Evolutionary conservation across 2,888 invertebrate species (phyloP).

Genomic region (Aleiodes leptofemur): DNA sequence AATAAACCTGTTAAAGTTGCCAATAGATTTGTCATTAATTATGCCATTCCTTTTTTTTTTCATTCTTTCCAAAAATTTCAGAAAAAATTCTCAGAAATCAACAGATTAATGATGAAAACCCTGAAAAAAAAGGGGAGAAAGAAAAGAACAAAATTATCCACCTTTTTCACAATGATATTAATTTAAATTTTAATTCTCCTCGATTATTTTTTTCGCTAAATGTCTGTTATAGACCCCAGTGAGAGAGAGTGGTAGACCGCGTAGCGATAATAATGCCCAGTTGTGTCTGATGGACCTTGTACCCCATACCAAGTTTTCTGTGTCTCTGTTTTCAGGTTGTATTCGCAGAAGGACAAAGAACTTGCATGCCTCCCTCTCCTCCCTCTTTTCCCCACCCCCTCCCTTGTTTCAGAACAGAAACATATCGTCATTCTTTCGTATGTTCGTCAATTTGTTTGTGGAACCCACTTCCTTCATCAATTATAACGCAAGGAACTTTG

Average conservation of each 20-base stretch:
- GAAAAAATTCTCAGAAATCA: neutral
- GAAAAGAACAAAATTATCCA: neutral
- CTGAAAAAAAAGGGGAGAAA: neutral
- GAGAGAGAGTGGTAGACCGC: constrained; percentile 30
- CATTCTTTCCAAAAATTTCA: no score
- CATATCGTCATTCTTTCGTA: no score
- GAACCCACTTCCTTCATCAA: no score
- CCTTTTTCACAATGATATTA: neutral
- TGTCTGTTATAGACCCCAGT: constrained; percentile 2
- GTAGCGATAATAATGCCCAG: constrained; percentile 36
- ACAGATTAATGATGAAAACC: neutral
- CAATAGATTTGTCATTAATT: no score
- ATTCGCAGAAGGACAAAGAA: constrained; percentile 41
- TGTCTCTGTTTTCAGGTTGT: constrained; percentile 7
- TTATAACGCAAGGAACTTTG: no score
- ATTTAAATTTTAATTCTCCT: constrained; percentile 7
- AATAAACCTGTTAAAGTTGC: no score
- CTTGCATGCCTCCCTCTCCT: no score
- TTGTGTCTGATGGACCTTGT: constrained; percentile 39
- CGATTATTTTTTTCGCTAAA: constrained; percentile 3
- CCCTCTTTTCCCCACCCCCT: no score
- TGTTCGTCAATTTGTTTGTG: no score
- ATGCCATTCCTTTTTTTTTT: no score
- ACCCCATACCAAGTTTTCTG: constrained; percentile 34
- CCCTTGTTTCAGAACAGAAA: no score